Conservation (phyloP, 2,888 invertebrate species). For the Torymus texanus region DNA sequence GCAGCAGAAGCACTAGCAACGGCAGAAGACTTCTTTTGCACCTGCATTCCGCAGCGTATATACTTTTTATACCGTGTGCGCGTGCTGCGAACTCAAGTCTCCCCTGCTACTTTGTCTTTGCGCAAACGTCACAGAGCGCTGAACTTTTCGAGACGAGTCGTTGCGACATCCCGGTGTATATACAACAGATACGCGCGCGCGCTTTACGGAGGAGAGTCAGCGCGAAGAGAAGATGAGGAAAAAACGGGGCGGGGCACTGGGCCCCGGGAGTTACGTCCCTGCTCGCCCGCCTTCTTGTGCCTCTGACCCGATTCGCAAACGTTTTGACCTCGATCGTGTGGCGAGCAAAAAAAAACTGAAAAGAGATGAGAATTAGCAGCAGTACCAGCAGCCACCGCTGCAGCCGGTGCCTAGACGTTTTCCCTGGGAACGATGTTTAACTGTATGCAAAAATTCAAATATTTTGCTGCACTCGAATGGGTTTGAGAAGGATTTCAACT, state of each 20-base stretch:
- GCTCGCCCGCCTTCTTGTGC: slow-evolving; percentile 28
- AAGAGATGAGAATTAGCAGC: slow-evolving; percentile 14
- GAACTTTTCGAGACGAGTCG: neutral
- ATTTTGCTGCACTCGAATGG: no score
- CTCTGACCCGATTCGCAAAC: slow-evolving; percentile 54
- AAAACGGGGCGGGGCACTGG: slow-evolving; percentile 40
- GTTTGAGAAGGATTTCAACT: no score
- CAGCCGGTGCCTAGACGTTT: no score
- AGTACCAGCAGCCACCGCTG: neutral
- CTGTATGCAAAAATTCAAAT: no score
- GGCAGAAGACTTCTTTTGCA: slow-evolving; percentile 39
- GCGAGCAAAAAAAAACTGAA: slow-evolving; percentile 38
- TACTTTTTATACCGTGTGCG: slow-evolving; percentile 1
- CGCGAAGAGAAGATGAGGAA: slow-evolving; percentile 7
- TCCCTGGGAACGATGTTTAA: no score
- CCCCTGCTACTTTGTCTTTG: neutral
- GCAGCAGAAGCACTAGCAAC: neutral
- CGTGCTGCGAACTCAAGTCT: neutral
- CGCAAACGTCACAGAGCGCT: neutral
- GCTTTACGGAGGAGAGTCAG: neutral
- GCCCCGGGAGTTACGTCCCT: slow-evolving; percentile 34
- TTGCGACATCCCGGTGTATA: neutral
- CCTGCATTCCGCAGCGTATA: slow-evolving; percentile 69
- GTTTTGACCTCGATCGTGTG: slow-evolving; percentile 48
- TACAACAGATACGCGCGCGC: no score